A percentile compares a stretch with the other conserved stretches of the same genome.
These are phyloP conservation scores for Lacanobia oleracea DNA, from an alignment of 2,888 invertebrate species.

Conservation along the genomic window DNA sequence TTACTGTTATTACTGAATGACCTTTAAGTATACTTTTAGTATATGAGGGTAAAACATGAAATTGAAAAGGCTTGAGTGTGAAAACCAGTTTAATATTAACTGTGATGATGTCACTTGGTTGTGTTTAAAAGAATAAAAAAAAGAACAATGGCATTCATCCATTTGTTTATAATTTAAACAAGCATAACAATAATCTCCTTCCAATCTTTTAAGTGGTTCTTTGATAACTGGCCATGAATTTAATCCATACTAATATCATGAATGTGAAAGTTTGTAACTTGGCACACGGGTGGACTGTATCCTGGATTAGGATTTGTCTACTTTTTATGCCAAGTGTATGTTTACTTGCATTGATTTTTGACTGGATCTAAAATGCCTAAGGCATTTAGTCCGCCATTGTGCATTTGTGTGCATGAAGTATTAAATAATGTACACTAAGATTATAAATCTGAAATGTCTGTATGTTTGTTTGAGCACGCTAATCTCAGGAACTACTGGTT, in stretches of 20 bases:
- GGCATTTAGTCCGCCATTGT: no score
- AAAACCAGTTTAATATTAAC: background rate
- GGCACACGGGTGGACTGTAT: no score
- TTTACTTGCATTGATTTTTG: no score
- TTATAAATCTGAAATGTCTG: no score
- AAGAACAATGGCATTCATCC: background rate
- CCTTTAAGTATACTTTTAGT: background rate
- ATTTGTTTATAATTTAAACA: background rate
- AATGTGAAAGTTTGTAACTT: background rate
- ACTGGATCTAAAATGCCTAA: no score
- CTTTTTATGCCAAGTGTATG: no score
- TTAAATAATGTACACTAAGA: no score
- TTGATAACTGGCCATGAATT: background rate
- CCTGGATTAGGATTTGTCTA: no score
- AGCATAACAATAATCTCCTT: background rate
- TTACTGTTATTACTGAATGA: background rate
- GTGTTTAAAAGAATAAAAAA: background rate
- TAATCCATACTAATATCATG: no score
- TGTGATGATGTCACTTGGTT: background rate
- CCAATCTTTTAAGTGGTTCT: background rate
- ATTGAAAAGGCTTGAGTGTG: background rate
- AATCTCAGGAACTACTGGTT: no score
- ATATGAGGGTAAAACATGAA: background rate
- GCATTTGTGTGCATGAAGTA: no score
- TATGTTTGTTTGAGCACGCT: no score